Conservation (phyloP, 2,888 invertebrate species). For the Phoenoteleia sp. region DNA sequence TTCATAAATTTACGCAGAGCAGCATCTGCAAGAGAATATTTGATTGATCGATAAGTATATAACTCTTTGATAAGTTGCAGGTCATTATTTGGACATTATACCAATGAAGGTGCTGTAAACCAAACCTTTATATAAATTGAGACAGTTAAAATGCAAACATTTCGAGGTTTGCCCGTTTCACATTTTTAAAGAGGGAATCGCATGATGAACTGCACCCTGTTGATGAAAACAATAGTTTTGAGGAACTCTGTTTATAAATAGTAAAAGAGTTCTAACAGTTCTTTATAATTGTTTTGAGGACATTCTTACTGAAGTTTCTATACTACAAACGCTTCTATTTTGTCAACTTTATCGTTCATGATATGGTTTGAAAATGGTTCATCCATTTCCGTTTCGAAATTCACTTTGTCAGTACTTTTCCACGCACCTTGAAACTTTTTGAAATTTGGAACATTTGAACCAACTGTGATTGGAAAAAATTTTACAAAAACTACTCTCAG, state of each 20-base stretch:
- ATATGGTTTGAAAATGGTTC: constrained; percentile 29
- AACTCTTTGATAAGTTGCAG: constrained; percentile 1
- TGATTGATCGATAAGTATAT: constrained; percentile 18
- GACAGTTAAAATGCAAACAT: constrained; percentile 74
- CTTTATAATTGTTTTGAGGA: constrained; percentile 74
- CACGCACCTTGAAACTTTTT: constrained; percentile 3
- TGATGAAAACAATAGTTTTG: too few species aligned
- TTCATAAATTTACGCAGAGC: background rate
- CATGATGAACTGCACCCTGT: constrained; percentile 76
- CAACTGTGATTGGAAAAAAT: constrained; percentile 28
- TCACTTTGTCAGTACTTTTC: constrained; percentile 1
- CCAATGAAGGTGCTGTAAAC: constrained; percentile 41
- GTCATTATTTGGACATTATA: constrained; percentile 7
- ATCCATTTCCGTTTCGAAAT: constrained; percentile 32
- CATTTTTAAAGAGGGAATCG: constrained; percentile 26
- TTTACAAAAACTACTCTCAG: constrained; percentile 27
- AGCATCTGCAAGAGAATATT: constrained; percentile 4
- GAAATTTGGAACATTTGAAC: constrained; percentile 23
- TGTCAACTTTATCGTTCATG: constrained; percentile 19
- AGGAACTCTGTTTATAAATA: constrained; percentile 43
- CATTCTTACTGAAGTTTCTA: too few species aligned
- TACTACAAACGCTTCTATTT: too few species aligned
- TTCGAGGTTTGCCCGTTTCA: constrained; percentile 31
- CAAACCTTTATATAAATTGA: constrained; percentile 67
- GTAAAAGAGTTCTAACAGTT: constrained; percentile 72